Conservation (phyloP, 2,888 invertebrate species). For the Cheilosia pagana region DNA sequence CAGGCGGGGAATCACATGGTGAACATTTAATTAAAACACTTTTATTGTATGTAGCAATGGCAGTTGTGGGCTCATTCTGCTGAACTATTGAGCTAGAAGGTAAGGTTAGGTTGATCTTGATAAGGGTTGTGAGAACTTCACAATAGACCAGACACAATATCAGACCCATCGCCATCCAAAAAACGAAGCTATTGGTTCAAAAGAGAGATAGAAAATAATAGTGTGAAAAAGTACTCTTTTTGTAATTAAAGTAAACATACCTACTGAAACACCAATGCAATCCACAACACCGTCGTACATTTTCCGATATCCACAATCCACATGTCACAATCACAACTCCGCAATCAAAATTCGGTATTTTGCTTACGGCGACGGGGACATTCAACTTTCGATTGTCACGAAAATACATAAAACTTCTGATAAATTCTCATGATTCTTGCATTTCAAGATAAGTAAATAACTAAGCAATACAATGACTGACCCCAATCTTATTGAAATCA, state of each 20-base stretch:
- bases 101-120: no score
- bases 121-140: no score
- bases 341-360: conserved; percentile 8
- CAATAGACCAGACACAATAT: no score
- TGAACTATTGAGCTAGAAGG: no score
- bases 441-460: not conserved
- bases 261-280: not conserved
- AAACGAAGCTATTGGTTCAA: no score
- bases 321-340: conserved; percentile 50
- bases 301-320: not conserved
- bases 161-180: no score
- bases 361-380: conserved; percentile 23
- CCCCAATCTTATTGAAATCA: conserved; percentile 86
- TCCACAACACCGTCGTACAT: conserved; percentile 9
- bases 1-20: no score
- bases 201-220: no score
- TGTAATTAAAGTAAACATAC: conserved; percentile 2
- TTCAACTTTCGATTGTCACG: not conserved
- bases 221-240: no score
- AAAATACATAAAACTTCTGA: not conserved
- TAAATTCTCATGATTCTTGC: not conserved
- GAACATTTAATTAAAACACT: no score
- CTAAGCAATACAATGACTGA: conserved; percentile 83
- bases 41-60: no score
- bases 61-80: no score